Conservation (phyloP, 2,888 invertebrate genomes). For the Erebia aethiops region DNA sequence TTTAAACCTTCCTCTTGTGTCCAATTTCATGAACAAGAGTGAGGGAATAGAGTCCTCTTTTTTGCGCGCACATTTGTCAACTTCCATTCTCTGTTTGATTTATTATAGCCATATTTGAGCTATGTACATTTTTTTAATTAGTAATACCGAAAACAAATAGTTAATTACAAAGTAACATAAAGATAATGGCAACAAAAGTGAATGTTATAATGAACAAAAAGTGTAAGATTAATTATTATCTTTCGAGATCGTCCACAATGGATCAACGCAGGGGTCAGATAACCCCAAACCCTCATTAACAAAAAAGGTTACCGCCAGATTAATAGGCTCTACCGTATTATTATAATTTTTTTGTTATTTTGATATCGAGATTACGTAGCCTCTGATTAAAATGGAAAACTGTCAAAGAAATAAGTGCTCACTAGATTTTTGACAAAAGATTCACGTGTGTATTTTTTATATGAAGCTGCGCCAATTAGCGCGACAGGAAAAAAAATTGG, state of each 20-base stretch:
- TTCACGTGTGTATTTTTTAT: too few relatives aligned
- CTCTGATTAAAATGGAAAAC: background rate
- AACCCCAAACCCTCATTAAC: constrained; percentile 23
- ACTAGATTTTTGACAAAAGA: too few relatives aligned
- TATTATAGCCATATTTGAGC: too few relatives aligned
- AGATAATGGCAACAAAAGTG: constrained; percentile 6
- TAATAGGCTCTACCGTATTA: constrained; percentile 20
- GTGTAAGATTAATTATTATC: constrained; percentile 25
- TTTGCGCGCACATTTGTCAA: too few relatives aligned
- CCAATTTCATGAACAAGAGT: too few relatives aligned
- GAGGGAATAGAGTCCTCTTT: too few relatives aligned
- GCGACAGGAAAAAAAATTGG: too few relatives aligned
- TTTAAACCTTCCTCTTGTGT: too few relatives aligned
- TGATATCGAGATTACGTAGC: constrained; percentile 40
- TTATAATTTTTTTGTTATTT: background rate
- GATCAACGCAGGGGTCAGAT: constrained; percentile 15
- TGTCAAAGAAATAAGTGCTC: background rate
- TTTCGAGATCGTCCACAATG: constrained; percentile 22
- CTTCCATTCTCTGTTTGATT: too few relatives aligned
- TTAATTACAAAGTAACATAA: background rate
- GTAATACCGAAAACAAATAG: background rate
- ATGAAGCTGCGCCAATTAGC: too few relatives aligned
- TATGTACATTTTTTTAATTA: too few relatives aligned
- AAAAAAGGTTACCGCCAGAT: constrained; percentile 19
- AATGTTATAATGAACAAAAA: constrained; percentile 18